Evolutionary conservation across 2,113 vertebrate genomes (phyloP).

Genomic region (Mus spicilegus): DNA sequence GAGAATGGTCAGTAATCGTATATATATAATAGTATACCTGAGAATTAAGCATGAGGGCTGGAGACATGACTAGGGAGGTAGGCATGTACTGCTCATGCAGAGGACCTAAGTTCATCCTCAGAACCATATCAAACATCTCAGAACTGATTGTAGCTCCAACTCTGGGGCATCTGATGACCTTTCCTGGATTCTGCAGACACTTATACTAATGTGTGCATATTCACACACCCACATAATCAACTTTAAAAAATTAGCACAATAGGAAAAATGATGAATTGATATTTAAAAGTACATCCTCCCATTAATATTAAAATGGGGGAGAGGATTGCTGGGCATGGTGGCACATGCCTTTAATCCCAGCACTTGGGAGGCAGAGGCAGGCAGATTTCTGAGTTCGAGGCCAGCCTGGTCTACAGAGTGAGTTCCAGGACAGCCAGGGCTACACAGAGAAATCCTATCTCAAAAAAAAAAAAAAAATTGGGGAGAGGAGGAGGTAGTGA

Average conservation of each 20-base stretch:
- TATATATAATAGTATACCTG: background rate
- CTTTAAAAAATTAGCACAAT: background rate
- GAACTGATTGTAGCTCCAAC: background rate
- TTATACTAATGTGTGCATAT: too few relatives aligned
- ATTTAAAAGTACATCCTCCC: background rate
- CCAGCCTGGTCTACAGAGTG: too few relatives aligned
- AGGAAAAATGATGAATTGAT: background rate
- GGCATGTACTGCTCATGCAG: background rate
- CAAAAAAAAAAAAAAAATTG: background rate
- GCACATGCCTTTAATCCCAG: too few relatives aligned
- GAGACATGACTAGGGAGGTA: background rate
- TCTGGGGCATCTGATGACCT: too few relatives aligned
- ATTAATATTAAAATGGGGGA: background rate
- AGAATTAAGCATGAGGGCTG: background rate
- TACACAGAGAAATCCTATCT: too few relatives aligned
- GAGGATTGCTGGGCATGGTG: too few relatives aligned
- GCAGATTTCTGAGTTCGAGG: too few relatives aligned
- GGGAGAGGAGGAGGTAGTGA: background rate
- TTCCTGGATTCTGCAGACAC: background rate
- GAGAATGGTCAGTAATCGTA: background rate
- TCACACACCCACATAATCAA: background rate
- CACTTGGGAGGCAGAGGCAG: too few relatives aligned
- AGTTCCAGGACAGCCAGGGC: too few relatives aligned
- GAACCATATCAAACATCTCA: background rate
- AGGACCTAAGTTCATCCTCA: background rate